phyloP scores from a whole-genome alignment of 2,797 vertebrate species.

The Eulemur rubriventer region DNA sequence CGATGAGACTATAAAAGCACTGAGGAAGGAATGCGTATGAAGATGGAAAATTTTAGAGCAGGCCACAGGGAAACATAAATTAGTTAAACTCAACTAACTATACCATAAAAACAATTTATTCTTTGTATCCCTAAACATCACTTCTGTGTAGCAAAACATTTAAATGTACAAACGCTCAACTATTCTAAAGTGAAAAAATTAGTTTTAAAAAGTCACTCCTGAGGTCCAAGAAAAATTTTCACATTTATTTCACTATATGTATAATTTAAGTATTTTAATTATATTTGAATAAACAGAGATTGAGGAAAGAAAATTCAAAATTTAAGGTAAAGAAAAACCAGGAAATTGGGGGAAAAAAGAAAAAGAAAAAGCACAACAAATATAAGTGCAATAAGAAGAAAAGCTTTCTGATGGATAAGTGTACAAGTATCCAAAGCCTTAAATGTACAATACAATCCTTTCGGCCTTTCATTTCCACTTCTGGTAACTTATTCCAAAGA shows the following conservation, averaged over 20 bases:
- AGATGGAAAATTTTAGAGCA: not conserved
- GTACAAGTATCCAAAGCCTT: not conserved
- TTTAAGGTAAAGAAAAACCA: not conserved
- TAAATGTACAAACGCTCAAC: not conserved
- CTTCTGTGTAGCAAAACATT: conserved; percentile 8
- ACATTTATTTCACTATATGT: not conserved
- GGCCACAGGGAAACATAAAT: not conserved
- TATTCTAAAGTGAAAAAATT: not conserved
- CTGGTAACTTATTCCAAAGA: conserved; percentile 3
- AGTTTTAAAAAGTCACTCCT: not conserved
- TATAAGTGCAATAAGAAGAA: not conserved
- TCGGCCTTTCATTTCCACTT: not conserved
- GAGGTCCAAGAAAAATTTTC: not conserved
- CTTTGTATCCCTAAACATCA: not conserved
- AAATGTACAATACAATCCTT: not conserved
- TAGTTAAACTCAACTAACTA: not conserved
- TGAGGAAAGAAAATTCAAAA: not conserved
- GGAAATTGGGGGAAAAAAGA: not conserved
- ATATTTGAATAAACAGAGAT: not conserved
- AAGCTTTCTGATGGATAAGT: not conserved
- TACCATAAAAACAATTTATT: not conserved
- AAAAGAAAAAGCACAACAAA: not conserved
- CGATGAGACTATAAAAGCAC: not conserved
- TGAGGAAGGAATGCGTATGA: not conserved
- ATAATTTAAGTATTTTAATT: conserved; percentile 12